Evolutionary conservation across 2,113 vertebrate genomes (phyloP).

Genomic region (Nettapus auritus): DNA sequence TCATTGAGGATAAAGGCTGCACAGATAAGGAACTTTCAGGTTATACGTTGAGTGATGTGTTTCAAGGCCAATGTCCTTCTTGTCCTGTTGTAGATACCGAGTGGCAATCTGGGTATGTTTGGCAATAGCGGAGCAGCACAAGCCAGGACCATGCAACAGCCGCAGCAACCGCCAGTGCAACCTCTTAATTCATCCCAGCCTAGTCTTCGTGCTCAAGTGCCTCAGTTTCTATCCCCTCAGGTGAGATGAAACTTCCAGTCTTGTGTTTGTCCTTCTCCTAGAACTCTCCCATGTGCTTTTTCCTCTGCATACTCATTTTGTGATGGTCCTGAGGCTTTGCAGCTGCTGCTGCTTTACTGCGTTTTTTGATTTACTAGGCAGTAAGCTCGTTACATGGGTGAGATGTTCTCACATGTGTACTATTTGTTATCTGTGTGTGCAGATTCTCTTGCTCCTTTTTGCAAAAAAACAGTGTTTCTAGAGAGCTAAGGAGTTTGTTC

Average conservation of each 20-base stretch:
- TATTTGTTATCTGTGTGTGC: not conserved
- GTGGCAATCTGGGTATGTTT: constrained; percentile 94
- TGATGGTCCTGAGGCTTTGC: not conserved
- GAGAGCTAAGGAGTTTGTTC: not conserved
- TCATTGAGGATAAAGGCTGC: not conserved
- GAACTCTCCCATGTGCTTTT: not conserved
- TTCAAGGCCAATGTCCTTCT: not conserved
- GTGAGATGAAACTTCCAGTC: constrained; percentile 66
- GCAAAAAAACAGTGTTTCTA: not conserved
- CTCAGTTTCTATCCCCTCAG: constrained; percentile 99
- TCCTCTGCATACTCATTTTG: not conserved
- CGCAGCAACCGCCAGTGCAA: constrained; percentile 91
- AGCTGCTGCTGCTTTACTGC: not conserved
- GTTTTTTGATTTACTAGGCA: not conserved
- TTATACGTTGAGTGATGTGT: not conserved
- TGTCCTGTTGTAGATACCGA: constrained; percentile 85
- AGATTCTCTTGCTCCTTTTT: not conserved
- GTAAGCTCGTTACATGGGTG: not conserved
- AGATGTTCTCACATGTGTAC: not conserved
- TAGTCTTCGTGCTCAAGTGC: constrained; percentile 99
- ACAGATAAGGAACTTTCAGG: not conserved
- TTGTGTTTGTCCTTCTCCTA: not conserved
- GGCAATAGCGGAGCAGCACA: constrained; percentile 95
- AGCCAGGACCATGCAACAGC: constrained; percentile 89
- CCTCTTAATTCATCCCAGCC: constrained; percentile 98